Evolutionary conservation across 2,113 vertebrate genomes (phyloP).

Genomic region (Platysternon megacephalum): DNA sequence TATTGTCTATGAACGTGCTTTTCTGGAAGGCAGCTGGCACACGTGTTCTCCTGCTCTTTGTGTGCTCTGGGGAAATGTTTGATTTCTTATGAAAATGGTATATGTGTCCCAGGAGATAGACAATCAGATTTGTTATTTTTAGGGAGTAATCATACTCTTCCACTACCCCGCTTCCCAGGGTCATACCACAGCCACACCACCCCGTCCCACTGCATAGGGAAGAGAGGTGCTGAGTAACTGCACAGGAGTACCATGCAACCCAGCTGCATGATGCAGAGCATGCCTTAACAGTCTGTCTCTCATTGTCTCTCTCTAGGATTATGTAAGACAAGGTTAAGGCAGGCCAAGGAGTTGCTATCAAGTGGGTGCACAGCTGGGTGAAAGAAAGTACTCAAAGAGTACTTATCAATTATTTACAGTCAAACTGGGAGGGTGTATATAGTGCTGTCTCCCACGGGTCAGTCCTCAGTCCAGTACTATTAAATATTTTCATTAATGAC

Average conservation of each 20-base stretch:
- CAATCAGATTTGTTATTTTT: not conserved
- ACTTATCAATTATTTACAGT: not conserved
- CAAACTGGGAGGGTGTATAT: not conserved
- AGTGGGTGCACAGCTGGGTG: not conserved
- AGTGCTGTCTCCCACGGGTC: not conserved
- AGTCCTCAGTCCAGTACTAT: not conserved
- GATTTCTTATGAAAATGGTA: not conserved
- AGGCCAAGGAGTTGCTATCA: slow-evolving; percentile 4
- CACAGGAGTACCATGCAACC: slow-evolving; percentile 13
- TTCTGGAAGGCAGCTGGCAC: not conserved
- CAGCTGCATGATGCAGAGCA: slow-evolving; percentile 26
- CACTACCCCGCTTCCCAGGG: not conserved
- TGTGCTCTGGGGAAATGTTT: not conserved
- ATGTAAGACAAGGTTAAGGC: slow-evolving; percentile 15
- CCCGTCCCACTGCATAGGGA: slow-evolving; percentile 19
- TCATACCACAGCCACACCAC: not conserved
- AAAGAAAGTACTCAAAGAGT: not conserved
- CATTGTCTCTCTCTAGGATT: slow-evolving; percentile 9
- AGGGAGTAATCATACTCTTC: not conserved
- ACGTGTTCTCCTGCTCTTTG: not conserved
- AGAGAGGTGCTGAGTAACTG: not conserved
- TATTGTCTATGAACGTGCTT: not conserved
- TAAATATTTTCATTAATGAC: not conserved
- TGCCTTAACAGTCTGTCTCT: slow-evolving; percentile 20
- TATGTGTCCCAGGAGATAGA: not conserved